Percentiles rank a stretch among this genome's conserved stretches.
phyloP scores from a whole-genome alignment of 35 echinoderm and acorn worm species.

The Diadema setosum region DNA sequence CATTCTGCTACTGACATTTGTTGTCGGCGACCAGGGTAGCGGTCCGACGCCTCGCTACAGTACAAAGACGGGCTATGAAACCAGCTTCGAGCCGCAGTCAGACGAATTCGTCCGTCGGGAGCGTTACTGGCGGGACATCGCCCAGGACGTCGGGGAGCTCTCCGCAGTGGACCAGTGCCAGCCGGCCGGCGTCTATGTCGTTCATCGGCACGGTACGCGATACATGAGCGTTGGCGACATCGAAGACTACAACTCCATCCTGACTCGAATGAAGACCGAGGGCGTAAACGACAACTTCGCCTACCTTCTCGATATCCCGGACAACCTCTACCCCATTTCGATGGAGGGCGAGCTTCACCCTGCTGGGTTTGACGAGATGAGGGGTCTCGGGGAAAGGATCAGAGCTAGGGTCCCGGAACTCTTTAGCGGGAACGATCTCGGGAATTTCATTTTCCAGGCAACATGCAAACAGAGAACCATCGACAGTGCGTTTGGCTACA shows the following conservation, averaged over 20 bases:
- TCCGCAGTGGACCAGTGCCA: background rate
- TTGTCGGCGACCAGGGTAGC: background rate
- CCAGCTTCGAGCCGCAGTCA: background rate
- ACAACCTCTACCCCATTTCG: background rate
- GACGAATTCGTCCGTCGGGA: background rate
- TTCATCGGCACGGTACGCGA: background rate
- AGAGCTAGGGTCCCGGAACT: background rate
- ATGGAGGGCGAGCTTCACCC: background rate
- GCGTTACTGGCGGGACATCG: background rate
- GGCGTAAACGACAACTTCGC: background rate
- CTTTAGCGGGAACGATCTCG: background rate
- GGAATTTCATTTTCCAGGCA: background rate
- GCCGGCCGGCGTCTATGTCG: background rate
- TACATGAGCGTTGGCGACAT: background rate
- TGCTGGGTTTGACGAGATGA: background rate
- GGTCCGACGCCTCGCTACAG: background rate
- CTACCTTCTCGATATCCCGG: background rate
- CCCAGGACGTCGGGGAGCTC: background rate
- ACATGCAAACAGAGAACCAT: background rate
- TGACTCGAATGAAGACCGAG: background rate
- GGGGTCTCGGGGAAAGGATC: background rate
- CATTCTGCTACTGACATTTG: background rate
- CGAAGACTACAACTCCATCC: background rate
- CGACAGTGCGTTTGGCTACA: background rate
- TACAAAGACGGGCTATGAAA: conserved; percentile 1